These are phyloP conservation scores for Ceyx cyanopectus DNA, from an alignment of 2,113 vertebrate species.

Conservation along the genomic window DNA sequence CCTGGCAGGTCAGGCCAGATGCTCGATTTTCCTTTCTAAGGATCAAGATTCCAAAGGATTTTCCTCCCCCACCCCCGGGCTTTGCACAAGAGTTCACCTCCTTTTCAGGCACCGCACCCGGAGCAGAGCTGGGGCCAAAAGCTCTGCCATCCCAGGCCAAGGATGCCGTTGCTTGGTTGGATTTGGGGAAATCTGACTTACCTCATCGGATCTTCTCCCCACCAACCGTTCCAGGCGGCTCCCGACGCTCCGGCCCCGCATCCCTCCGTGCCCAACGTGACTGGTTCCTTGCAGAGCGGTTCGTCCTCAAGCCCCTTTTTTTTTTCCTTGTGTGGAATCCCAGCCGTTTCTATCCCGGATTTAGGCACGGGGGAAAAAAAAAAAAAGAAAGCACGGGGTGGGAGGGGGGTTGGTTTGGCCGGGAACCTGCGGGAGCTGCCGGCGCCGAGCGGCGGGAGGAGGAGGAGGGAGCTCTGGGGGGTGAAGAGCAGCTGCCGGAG, in stretches of 20 bases:
- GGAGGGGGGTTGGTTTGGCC: too few species aligned
- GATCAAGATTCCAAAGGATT: background rate
- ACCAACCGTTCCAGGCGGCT: background rate
- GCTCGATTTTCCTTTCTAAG: background rate
- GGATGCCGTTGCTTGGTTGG: too few species aligned
- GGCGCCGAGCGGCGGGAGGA: background rate
- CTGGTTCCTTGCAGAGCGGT: background rate
- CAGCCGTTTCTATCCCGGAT: too few species aligned
- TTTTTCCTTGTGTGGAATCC: too few species aligned
- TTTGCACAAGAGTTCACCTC: background rate
- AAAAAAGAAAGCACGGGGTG: too few species aligned
- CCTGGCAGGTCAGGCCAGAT: background rate
- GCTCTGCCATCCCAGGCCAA: too few species aligned
- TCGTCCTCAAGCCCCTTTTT: background rate
- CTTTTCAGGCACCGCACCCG: background rate
- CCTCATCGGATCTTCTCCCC: background rate
- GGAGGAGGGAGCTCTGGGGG: background rate
- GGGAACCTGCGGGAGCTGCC: background rate
- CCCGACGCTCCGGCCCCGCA: background rate
- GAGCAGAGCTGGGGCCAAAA: background rate
- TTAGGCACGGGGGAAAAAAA: too few species aligned
- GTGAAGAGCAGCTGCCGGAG: background rate
- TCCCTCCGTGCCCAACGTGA: fast-evolving
- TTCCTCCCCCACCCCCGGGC: background rate
- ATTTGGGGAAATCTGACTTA: background rate